Percentiles rank a stretch among this genome's conserved stretches.
These are phyloP conservation scores for Talpa occidentalis DNA, from an alignment of 2,113 vertebrate species.

Conservation along the genomic window DNA sequence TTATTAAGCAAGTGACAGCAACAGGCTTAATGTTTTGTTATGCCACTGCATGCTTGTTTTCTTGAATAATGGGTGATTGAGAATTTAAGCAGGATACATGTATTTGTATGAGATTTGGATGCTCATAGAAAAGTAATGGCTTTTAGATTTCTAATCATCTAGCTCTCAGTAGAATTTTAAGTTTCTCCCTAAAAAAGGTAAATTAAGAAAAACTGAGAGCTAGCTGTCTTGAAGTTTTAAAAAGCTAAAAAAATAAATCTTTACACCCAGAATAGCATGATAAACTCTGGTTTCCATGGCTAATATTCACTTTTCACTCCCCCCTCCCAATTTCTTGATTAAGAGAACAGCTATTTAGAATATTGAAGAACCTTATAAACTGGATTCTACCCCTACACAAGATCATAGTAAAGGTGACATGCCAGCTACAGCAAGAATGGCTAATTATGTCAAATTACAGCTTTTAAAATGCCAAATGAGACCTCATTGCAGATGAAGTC, in stretches of 20 bases:
- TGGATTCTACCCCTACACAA: conserved; percentile 62
- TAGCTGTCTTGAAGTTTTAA: conserved; percentile 50
- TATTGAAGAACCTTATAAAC: conserved; percentile 63
- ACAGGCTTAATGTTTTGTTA: background rate
- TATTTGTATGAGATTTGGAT: background rate
- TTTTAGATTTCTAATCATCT: conserved; percentile 40
- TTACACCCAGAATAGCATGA: conserved; percentile 60
- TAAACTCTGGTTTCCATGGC: conserved; percentile 51
- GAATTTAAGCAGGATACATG: background rate
- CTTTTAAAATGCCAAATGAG: conserved; percentile 72
- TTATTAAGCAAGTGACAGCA: conserved; percentile 30
- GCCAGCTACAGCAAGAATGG: conserved; percentile 52
- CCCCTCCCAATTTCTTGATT: conserved; percentile 60
- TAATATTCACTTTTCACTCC: conserved; percentile 36
- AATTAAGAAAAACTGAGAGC: background rate
- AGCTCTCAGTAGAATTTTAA: conserved; percentile 52
- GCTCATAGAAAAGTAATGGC: background rate
- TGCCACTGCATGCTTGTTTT: background rate
- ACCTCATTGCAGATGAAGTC: conserved; percentile 74
- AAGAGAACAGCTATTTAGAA: conserved; percentile 68
- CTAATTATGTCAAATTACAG: conserved; percentile 76
- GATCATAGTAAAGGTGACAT: conserved; percentile 59
- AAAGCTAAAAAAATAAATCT: conserved; percentile 57
- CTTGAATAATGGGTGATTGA: background rate
- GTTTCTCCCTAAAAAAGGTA: conserved; percentile 46